Percentiles rank a stretch among this genome's conserved stretches.
These are phyloP conservation scores for Delichon dasypus DNA, from an alignment of 2,797 vertebrate genomes.

Conservation along the genomic window DNA sequence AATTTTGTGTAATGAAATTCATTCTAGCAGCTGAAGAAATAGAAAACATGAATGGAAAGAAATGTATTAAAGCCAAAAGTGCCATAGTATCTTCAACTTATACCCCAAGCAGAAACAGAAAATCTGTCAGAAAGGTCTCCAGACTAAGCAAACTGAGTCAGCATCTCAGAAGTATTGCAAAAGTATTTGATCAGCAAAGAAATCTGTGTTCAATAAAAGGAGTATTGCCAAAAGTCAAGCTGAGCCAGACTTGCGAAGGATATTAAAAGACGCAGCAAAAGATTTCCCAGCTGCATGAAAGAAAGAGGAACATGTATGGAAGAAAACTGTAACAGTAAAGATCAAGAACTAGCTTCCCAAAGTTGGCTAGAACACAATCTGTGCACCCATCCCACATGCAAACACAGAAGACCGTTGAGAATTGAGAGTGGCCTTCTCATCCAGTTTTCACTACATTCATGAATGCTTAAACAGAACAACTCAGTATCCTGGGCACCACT, in stretches of 20 bases:
- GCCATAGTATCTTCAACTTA: not conserved
- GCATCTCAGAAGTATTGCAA: constrained; percentile 22
- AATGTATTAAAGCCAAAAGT: not conserved
- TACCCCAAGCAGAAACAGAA: not conserved
- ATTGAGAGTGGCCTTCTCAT: not conserved
- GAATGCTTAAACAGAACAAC: not conserved
- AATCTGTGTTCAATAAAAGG: constrained; percentile 25
- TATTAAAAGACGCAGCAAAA: constrained; percentile 23
- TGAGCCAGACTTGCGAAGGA: not conserved
- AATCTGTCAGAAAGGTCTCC: not conserved
- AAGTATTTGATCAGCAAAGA: constrained; percentile 41
- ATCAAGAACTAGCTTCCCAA: not conserved
- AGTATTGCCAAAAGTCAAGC: constrained; percentile 20
- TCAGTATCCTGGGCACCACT: fast-evolving
- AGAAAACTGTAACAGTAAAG: not conserved
- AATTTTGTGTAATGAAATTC: not conserved
- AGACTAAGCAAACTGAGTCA: constrained; percentile 35
- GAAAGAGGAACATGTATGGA: not conserved
- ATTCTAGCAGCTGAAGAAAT: not conserved
- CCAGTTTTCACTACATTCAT: not conserved
- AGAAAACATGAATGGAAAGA: not conserved
- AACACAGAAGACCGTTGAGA: fast-evolving
- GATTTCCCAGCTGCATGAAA: not conserved
- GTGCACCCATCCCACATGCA: not conserved
- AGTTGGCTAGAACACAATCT: not conserved